phyloP scores from a whole-genome alignment of 2,113 vertebrate genomes.

The Alexandromys fortis region DNA sequence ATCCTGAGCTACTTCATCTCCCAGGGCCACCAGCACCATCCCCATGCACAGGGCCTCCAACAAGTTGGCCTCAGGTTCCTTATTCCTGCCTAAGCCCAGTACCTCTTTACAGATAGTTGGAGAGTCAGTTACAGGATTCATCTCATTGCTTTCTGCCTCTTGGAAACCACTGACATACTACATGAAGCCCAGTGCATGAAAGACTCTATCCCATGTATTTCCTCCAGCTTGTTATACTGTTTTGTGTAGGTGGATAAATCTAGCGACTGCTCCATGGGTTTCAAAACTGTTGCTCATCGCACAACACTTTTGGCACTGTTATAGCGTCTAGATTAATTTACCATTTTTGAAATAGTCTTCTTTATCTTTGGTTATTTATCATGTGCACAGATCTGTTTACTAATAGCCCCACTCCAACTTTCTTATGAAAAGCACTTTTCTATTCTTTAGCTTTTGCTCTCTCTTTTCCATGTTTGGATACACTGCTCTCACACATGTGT shows the following conservation, averaged over 20 bases:
- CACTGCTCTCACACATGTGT: neutral
- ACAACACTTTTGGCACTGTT: neutral
- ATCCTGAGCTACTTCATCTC: neutral
- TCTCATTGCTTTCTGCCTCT: neutral
- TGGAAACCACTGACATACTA: neutral
- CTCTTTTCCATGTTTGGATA: neutral
- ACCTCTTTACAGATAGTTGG: neutral
- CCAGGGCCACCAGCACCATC: neutral
- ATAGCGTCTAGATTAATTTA: neutral
- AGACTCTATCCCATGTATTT: neutral
- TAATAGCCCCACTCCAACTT: neutral
- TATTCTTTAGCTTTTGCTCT: neutral
- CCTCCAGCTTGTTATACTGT: neutral
- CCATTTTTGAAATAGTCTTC: neutral
- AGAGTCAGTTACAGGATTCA: neutral
- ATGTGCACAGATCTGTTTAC: neutral
- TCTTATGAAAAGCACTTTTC: neutral
- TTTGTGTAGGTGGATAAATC: neutral
- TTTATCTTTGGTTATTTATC: neutral
- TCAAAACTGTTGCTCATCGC: neutral
- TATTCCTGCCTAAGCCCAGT: no score
- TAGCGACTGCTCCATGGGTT: neutral
- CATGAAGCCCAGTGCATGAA: neutral
- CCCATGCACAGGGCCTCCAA: neutral
- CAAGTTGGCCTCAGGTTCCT: neutral